Base-by-base conservation (phyloP, 2,797 vertebrate genomes). In the Pseudocheirus occidentalis region DNA sequence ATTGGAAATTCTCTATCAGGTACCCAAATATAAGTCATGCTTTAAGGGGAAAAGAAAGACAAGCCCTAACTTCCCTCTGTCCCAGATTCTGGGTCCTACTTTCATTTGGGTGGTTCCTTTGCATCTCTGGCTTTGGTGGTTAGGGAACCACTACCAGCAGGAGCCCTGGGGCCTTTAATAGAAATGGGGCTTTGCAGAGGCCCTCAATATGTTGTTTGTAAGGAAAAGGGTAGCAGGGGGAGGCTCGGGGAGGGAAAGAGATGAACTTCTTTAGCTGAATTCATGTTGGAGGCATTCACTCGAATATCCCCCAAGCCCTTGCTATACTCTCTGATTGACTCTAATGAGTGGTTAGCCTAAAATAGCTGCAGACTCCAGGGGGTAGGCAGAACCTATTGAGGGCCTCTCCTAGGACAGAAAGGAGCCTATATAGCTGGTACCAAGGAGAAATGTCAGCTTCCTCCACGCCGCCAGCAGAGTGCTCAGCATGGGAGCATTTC, bases 261-360 rank as follows among this genome's bases (percentile, higher is more conserved):
- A 50, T 81, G 91, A 95, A 92, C 93, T 95, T 97, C 95, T 96
- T 96, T 96, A 96, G 95, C 90, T 94, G 59, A 93, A 95, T 97
- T 95, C 94, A 59, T 95, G 66, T 92, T 92, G 94, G 87, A 58
- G 92, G 95, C 94, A 95, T 96, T 97, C 97, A 97, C 58, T 93
- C 28, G 31, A 91, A 95, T 94, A 95, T 93, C 93, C 93, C 92
- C 92, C 96, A 95, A 94, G 34, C 91, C 95, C 93, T 62, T 40
- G 92, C 95, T 93, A 10, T 93, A 93, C 21, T 93, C 94, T 95
- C 91, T 73, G 94, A 94, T 58, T n/a, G 91, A 91, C 95, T 97
- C 92, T 97, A 96, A 96, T 94, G 92, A 96, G 95, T 28, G 91
- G 95, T 94, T 93, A 93, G 95, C 54, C 93, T 54, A 59, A 96